Evolutionary conservation across 2,113 vertebrate species (phyloP), one percentile per base, ranked within the genome.

Genomic region (Pimephales promelas): DNA sequence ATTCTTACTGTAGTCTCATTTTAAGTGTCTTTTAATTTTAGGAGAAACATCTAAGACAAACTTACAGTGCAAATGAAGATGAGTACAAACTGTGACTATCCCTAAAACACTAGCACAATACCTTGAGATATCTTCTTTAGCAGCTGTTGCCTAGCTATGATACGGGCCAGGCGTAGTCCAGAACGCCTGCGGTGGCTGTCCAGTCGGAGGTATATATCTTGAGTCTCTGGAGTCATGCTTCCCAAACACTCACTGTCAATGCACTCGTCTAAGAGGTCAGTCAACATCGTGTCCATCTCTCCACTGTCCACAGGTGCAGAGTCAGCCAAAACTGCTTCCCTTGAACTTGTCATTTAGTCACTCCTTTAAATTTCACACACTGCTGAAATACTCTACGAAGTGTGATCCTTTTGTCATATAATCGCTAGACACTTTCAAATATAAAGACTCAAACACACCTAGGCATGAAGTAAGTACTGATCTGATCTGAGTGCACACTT

Each of bases 171-270:
- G 1, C 92, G 93, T 56, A 94, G 89, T 81, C 92, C 92, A 0
- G 93, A 94, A 47, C 93, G 91, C 8, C 89, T 88, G 0, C 84
- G 86, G 16, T 88, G 90, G 20, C 88, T 91, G 70, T 88, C 91
- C 86, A 93, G 90, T 84, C 93, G 90, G 88, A 95, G 92, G 90
- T 93, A 95, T 83, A 91, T 77, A 7, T 92, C 86, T 73, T 92
- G 90, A 10, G 90, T 90, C 4, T 91, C 90, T 11, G 84, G 79
- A 1, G 91, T 93, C 93, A 94, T 92, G 78, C 85, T 89, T 81
- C 90, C 90, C 79, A 94, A 90, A 57, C 87, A 90, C 0, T 88
- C 87, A 0, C 5, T 59, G 82, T 93, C 92, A 49, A 54, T 26
- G n/a, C 49, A 61, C 4, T 73, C 57, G 6, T 59, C 85, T 57